These are phyloP conservation scores for Anguilla rostrata DNA, from an alignment of 2,113 vertebrate genomes.

Conservation along the genomic window DNA sequence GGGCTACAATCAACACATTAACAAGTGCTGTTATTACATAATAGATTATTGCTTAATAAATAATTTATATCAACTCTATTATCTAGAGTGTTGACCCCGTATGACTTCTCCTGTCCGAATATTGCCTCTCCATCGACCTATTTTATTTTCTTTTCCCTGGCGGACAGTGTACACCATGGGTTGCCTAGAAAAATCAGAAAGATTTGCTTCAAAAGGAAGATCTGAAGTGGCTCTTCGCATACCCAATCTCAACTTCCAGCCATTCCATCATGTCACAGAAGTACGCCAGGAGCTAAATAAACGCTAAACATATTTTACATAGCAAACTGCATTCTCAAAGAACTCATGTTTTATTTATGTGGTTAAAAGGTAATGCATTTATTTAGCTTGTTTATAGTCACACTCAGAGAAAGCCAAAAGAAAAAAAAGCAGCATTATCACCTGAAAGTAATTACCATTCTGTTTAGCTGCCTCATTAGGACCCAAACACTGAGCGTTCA, in stretches of 20 bases:
- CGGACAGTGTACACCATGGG: background rate
- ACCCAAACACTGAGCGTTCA: background rate
- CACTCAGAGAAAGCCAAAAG: background rate
- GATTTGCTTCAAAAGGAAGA: background rate
- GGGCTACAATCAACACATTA: too few relatives aligned
- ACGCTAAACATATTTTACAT: background rate
- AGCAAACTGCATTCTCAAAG: constrained; percentile 1
- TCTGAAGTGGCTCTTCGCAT: background rate
- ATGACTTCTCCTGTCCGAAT: background rate
- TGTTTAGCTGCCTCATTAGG: background rate
- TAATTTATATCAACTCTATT: too few relatives aligned
- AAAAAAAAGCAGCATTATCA: background rate
- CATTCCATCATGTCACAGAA: background rate
- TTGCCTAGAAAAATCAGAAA: background rate
- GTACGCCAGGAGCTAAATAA: background rate
- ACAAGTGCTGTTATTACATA: too few relatives aligned
- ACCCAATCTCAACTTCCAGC: background rate
- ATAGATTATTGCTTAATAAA: too few relatives aligned
- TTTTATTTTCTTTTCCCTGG: background rate
- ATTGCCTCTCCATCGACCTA: background rate
- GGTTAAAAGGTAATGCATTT: background rate
- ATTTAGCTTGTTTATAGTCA: background rate
- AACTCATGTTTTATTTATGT: constrained; percentile 8
- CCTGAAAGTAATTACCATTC: background rate
- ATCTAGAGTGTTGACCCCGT: too few relatives aligned